Percentiles rank a stretch among this genome's conserved stretches.
Evolutionary conservation across 2,797 vertebrate genomes (phyloP).

Genomic region (Eutrigla gurnardus): DNA sequence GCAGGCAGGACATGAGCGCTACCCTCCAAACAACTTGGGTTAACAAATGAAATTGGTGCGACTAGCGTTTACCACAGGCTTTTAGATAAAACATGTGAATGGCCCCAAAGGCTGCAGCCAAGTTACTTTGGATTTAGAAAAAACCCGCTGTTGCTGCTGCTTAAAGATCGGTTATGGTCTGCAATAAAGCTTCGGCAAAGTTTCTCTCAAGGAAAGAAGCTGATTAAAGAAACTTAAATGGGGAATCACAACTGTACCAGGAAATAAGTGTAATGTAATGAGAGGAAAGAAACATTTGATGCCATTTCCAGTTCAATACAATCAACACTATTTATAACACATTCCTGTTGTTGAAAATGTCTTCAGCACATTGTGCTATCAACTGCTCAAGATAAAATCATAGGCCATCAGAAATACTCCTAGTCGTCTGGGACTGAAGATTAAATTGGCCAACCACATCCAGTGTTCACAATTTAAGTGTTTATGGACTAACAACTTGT

Average conservation of each 20-base stretch:
- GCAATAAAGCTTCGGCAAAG: neutral
- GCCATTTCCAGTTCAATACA: neutral
- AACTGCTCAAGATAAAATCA: constrained; percentile 6
- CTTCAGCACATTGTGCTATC: neutral
- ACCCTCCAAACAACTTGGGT: neutral
- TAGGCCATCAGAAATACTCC: neutral
- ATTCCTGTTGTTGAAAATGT: neutral
- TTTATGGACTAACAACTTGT: constrained; percentile 63
- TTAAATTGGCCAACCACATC: constrained; percentile 19
- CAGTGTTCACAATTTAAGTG: constrained; percentile 34
- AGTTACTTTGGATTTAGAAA: neutral
- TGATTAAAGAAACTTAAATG: no score
- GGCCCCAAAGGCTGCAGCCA: neutral
- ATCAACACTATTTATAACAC: neutral
- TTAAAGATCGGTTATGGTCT: neutral
- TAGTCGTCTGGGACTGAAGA: neutral
- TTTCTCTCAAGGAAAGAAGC: no score
- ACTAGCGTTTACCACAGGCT: neutral
- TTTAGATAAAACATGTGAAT: neutral
- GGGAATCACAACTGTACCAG: no score
- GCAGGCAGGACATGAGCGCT: neutral
- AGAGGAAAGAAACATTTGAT: neutral
- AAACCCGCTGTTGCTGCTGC: neutral
- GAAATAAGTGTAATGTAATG: no score
- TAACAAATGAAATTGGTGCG: neutral